phyloP scores from a whole-genome alignment of 2,113 vertebrate species.

The Takifugu bimaculatus region DNA sequence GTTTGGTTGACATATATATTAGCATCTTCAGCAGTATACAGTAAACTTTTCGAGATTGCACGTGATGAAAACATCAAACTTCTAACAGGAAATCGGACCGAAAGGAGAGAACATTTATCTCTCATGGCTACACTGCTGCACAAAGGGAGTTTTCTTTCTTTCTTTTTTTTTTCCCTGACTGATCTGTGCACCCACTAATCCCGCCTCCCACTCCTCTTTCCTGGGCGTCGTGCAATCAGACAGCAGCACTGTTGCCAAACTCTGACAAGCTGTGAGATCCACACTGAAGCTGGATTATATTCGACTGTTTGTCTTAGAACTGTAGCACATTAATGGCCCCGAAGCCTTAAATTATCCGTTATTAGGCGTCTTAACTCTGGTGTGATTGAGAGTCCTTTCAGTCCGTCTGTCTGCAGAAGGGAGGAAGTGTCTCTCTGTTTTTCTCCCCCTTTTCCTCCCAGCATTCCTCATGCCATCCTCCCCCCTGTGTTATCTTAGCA shows the following conservation, averaged over 20 bases:
- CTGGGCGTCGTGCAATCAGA: slow-evolving; percentile 12
- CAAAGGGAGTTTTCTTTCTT: slow-evolving; percentile 14
- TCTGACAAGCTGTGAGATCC: slow-evolving; percentile 45
- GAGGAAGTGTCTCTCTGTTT: slow-evolving; percentile 37
- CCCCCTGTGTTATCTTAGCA: slow-evolving; percentile 56
- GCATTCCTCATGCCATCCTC: slow-evolving; percentile 32
- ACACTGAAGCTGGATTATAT: slow-evolving; percentile 45
- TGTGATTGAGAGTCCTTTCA: slow-evolving; percentile 56
- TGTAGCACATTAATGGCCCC: slow-evolving; percentile 37
- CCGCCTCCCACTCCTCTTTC: neutral
- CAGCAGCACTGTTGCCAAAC: slow-evolving; percentile 11
- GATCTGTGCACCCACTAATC: slow-evolving; percentile 12
- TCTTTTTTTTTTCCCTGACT: slow-evolving; percentile 16
- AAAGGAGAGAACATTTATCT: slow-evolving; percentile 46
- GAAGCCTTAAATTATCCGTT: slow-evolving; percentile 68
- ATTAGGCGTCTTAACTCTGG: slow-evolving; percentile 45
- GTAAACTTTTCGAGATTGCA: slow-evolving; percentile 37
- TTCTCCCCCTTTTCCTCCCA: slow-evolving; percentile 27
- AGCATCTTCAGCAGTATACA: neutral
- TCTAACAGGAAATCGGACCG: slow-evolving; percentile 57
- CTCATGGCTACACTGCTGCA: slow-evolving; percentile 32
- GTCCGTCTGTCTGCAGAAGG: slow-evolving; percentile 48
- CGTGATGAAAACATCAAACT: slow-evolving; percentile 58
- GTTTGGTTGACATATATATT: no score
- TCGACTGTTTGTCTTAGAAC: slow-evolving; percentile 45